Evolutionary conservation across 2,888 invertebrate genomes (phyloP), one percentile per base, ranked within the genome.

Genomic region (Aradus depressus): DNA sequence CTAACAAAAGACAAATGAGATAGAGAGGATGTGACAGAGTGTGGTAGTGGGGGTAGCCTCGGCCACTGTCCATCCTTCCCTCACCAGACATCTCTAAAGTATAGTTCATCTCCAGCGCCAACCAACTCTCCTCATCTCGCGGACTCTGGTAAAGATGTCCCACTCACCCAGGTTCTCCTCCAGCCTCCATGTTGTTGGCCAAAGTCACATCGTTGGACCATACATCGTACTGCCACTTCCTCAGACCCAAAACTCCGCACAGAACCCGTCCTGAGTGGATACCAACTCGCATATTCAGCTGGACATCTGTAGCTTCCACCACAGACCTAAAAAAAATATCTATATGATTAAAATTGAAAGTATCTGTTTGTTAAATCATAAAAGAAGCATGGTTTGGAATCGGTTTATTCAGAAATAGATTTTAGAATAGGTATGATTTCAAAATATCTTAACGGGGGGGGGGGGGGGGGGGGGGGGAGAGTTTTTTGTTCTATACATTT

Each of bases 151-250:
- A 28, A 8, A 5, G 22, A 8, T 10, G 41, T 10, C 8, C 16
- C 22, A 10, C 55, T 44, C n/a, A 86, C 78, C 91, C 92, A 3
- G 92, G 85, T 65, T 88, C 84, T 2, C 91, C 91, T 1, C 88
- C 87, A 18, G 86, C 85, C 68, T 89, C 88, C 86, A 89, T 87
- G 63, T 85, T 83, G 68, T 89, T 89, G 26, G 89, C 88, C 51
- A 88, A 72, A 1, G 87, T 89, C 60, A 92, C 91, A 69, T 92
- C 91, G 68, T 90, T 89, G 56, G 88, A 87, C 88, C 90, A 91
- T 6, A 92, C 91, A 66, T 92, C 92, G 68, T 89, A 85, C 69
- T 91, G 90, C 91, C 91, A 92, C 70, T 91, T 90, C 58, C 87
- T 76, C 45, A 90, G 74, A 0, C 92, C 91, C 53, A 92, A 72